These are phyloP conservation scores for Pseudochirops cupreus DNA, from an alignment of 2,797 vertebrate species.

Conservation along the genomic window DNA sequence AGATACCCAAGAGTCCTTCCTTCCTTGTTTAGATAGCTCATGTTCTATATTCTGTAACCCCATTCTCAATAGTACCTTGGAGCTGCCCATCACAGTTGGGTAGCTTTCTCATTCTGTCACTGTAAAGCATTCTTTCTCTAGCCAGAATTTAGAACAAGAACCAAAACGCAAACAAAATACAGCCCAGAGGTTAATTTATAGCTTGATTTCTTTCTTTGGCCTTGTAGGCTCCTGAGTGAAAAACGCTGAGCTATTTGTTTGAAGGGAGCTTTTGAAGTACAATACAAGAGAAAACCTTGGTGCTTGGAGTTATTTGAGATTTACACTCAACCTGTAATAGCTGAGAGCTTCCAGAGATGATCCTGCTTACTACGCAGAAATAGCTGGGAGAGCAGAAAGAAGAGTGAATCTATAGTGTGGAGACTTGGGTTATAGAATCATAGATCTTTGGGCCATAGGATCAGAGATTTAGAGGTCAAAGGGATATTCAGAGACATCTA, in stretches of 20 bases:
- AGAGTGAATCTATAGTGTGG: background rate
- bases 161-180: conserved; percentile 55
- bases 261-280: conserved; percentile 45
- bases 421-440: background rate
- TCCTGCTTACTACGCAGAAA: background rate
- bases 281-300: rapidly evolving
- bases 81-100: background rate
- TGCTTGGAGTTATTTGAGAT: background rate
- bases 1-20: background rate
- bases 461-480: background rate
- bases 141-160: conserved; percentile 44
- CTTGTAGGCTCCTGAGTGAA: background rate
- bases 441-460: background rate
- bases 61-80: background rate
- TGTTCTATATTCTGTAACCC: background rate
- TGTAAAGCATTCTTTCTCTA: background rate
- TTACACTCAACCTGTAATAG: conserved; percentile 3
- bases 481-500: background rate
- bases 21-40: background rate
- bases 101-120: conserved; percentile 21
- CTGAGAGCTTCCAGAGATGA: background rate
- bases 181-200: background rate
- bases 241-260: conserved; percentile 50
- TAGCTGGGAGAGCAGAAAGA: background rate
- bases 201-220: conserved; percentile 47